Base-by-base conservation (phyloP, 2,888 invertebrate species). In the Chouioia cunea region DNA sequence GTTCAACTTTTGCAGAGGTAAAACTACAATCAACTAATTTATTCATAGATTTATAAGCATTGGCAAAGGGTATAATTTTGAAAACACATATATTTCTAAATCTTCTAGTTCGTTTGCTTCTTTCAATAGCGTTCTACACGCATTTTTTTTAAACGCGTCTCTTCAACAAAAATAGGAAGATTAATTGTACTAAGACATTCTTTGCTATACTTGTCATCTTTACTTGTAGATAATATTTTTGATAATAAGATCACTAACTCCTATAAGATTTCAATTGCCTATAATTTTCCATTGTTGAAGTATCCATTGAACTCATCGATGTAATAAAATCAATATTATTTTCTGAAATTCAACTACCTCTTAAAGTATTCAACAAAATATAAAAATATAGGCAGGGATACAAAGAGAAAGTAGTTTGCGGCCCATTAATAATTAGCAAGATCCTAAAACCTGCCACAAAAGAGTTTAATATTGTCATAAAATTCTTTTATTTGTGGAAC, bases 21-120 rank as follows among this genome's bases (percentile, higher is more conserved):
- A n/a, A n/a, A n/a, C 36, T 27, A 15, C 57, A 57, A 27, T 27
- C 23, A 16, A 57, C 57, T 15, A 57, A 16, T 23, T 57, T 57
- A 47, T 59, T 46, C 59, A 59, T 59, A 18, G 59, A 44, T 44
- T 59, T 59, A 16, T 44, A 59, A 59, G 59, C 59, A 12, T 44
- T 22, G n/a, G 44, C 46, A 46, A 18, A 59, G 1, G 59, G 46
- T 15, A 46, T 15, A 20, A 46, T 59, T 59, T 59, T 59, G 10
- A 46, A 59, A 46, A 36, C 2, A 4, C 57, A 47, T 46, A 59
- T 22, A 59, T 16, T 12, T 59, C 20, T 16, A 10, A 8, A 46
- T 59, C 59, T 18, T 46, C 18, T 16, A 59, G 44, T 46, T 46
- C 10, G 20, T 59, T 46, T 16, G 46, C 46, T 27, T 59, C 47